phyloP scores from a whole-genome alignment of 2,888 invertebrate species.

The Ceramica pisi region DNA sequence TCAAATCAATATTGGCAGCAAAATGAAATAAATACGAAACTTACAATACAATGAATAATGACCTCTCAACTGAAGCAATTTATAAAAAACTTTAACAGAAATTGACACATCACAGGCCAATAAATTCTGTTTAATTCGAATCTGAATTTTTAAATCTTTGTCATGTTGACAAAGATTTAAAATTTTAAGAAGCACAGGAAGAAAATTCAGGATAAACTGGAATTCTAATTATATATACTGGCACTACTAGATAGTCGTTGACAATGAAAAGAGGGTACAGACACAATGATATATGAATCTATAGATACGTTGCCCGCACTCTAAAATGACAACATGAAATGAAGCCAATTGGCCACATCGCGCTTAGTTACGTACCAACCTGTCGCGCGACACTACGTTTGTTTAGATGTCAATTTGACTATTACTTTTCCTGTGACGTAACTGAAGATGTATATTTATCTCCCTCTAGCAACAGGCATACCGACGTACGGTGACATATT shows the following conservation, averaged over 20 bases:
- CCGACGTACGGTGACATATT: no score
- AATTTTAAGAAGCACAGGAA: background rate
- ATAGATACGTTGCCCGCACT: no score
- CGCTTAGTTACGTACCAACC: no score
- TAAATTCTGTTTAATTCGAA: slow-evolving; percentile 7
- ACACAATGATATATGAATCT: no score
- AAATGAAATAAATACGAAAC: slow-evolving; percentile 30
- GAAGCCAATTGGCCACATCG: no score
- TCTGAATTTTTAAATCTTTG: slow-evolving; percentile 4
- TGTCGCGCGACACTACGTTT: no score
- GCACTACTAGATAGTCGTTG: background rate
- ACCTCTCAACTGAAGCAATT: slow-evolving; percentile 18
- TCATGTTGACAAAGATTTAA: background rate
- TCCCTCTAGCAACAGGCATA: no score
- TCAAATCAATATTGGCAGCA: slow-evolving; percentile 28
- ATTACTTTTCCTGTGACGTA: no score
- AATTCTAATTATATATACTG: background rate
- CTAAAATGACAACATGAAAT: no score
- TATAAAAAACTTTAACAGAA: slow-evolving; percentile 9
- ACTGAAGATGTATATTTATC: no score
- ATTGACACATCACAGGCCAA: slow-evolving; percentile 9
- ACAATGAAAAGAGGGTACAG: background rate
- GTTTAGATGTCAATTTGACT: no score
- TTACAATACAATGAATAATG: slow-evolving; percentile 22
- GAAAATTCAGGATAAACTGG: background rate